Percentiles rank a stretch among this genome's conserved stretches.
Conservation (phyloP, 2,888 invertebrate genomes). For the Fissipunctia ypsillon region DNA sequence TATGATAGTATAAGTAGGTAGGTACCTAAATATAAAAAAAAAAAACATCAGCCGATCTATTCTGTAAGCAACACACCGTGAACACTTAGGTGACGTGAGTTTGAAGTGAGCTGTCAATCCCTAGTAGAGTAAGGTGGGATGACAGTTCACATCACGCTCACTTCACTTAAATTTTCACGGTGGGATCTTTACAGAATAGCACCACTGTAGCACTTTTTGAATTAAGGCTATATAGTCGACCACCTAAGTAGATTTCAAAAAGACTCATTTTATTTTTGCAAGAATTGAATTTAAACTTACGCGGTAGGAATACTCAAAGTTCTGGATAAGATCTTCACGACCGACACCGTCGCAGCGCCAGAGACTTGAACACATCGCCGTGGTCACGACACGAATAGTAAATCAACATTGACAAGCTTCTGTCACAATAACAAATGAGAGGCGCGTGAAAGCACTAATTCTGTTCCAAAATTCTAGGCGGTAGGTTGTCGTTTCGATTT, state of each 20-base stretch:
- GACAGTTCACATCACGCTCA: too few species aligned
- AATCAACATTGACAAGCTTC: constrained; percentile 45
- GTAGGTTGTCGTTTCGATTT: constrained; percentile 69
- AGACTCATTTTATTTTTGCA: neutral
- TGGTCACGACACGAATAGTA: constrained; percentile 56
- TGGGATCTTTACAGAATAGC: too few species aligned
- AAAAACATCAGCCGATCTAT: too few species aligned
- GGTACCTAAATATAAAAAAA: neutral
- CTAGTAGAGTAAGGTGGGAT: too few species aligned
- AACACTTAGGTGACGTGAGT: too few species aligned
- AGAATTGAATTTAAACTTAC: neutral
- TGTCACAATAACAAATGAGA: constrained; percentile 51
- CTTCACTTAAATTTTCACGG: too few species aligned
- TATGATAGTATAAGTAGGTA: neutral
- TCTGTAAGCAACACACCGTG: too few species aligned
- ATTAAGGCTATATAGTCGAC: too few species aligned
- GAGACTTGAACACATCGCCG: constrained; percentile 40
- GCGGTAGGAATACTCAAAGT: constrained; percentile 13
- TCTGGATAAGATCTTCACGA: constrained; percentile 12
- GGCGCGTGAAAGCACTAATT: constrained; percentile 64
- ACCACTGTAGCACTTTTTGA: neutral
- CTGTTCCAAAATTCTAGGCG: constrained; percentile 67
- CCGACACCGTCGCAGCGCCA: constrained; percentile 4
- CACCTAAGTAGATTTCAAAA: neutral
- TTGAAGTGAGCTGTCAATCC: too few species aligned